Percentiles rank a stretch among this genome's conserved stretches.
These are phyloP conservation scores for Trogon surrucura DNA, from an alignment of 2,113 vertebrate species.

Conservation along the genomic window DNA sequence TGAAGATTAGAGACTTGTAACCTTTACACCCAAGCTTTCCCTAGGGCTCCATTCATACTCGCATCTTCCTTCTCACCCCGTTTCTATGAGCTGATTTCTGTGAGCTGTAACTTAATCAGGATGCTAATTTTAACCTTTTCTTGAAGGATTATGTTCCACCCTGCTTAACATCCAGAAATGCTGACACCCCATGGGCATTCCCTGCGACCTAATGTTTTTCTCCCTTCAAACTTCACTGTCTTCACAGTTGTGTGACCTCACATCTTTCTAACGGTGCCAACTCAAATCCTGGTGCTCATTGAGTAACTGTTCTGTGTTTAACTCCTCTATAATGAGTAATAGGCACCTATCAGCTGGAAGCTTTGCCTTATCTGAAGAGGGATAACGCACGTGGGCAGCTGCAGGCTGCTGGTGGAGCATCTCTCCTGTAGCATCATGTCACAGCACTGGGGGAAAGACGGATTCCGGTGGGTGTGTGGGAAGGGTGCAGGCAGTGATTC, in stretches of 20 bases:
- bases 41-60: neutral
- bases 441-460: neutral
- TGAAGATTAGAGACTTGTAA: neutral
- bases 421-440: neutral
- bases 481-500: neutral
- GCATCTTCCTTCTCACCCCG: neutral
- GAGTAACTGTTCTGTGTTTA: neutral
- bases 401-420: neutral
- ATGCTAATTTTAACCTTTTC: conserved; percentile 59
- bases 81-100: neutral
- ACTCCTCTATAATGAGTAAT: neutral
- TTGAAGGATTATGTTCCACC: neutral
- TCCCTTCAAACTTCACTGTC: neutral
- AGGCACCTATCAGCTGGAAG: neutral
- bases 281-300: neutral
- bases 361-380: neutral
- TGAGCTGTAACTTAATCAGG: conserved; percentile 20
- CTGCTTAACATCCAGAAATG: neutral
- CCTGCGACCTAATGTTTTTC: neutral
- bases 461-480: neutral
- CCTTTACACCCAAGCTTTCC: neutral
- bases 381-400: neutral
- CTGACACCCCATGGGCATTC: neutral
- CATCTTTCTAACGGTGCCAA: neutral
- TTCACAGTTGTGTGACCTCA: neutral